These are phyloP conservation scores for Chiroxiphia lanceolata DNA, from an alignment of 2,797 vertebrate genomes.

Conservation along the genomic window DNA sequence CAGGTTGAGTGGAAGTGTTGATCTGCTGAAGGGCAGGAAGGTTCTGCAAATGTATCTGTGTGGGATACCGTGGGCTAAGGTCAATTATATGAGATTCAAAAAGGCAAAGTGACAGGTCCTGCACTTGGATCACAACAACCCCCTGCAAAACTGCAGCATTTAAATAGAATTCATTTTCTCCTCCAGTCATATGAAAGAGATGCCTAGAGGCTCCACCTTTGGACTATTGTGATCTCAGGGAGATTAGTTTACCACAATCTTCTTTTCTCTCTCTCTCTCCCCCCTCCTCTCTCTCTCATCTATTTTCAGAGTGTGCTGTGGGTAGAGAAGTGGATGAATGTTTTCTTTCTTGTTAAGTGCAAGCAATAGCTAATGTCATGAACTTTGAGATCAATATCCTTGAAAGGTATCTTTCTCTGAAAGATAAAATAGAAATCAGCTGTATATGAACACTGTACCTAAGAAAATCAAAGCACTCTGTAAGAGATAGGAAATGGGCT, in stretches of 20 bases:
- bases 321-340: background rate
- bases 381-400: background rate
- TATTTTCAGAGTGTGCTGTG: background rate
- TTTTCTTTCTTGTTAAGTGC: background rate
- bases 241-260: background rate
- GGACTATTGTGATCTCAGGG: background rate
- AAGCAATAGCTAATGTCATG: background rate
- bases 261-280: background rate
- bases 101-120: background rate
- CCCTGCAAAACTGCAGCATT: background rate
- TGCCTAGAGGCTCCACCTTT: background rate
- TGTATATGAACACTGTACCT: background rate
- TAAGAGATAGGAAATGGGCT: background rate
- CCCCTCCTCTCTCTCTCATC: too few relatives aligned
- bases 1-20: background rate
- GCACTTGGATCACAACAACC: background rate
- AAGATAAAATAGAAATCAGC: background rate
- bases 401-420: background rate
- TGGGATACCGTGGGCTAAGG: rapidly evolving
- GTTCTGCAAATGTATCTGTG: background rate
- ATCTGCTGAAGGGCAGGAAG: background rate
- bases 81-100: background rate
- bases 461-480: background rate
- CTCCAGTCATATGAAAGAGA: background rate
- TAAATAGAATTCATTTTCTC: background rate